phyloP scores from a whole-genome alignment of 1,140 invertebrate species.

The Aphaenogaster rudis region DNA sequence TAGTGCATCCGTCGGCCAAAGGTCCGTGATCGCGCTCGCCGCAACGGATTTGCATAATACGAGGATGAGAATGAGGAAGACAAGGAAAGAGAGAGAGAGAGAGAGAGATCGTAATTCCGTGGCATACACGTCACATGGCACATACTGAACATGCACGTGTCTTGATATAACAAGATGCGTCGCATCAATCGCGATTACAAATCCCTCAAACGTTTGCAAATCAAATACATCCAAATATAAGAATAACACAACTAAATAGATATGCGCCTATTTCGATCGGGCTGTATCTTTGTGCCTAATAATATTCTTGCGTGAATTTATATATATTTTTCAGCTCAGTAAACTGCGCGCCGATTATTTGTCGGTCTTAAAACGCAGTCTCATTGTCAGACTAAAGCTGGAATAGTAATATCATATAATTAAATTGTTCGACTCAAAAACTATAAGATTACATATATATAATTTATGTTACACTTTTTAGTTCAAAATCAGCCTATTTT shows the following conservation, averaged over 20 bases:
- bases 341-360: too few species aligned
- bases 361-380: too few species aligned
- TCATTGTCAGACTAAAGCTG: too few species aligned
- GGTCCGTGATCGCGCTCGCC: conserved; percentile 61
- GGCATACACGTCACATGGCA: conserved; percentile 48
- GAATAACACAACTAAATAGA: neutral
- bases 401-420: too few species aligned
- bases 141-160: conserved; percentile 26
- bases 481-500: too few species aligned
- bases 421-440: too few species aligned
- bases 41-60: conserved; percentile 72
- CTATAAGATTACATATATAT: too few species aligned
- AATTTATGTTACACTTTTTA: too few species aligned
- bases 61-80: neutral
- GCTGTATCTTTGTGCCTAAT: too few species aligned
- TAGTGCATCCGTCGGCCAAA: conserved; percentile 63
- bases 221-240: neutral
- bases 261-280: too few species aligned
- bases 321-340: too few species aligned
- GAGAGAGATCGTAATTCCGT: conserved; percentile 47
- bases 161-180: conserved; percentile 53
- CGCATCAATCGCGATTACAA: conserved; percentile 18
- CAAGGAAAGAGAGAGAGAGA: neutral
- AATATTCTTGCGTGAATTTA: too few species aligned
- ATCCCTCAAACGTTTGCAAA: neutral